Conservation (phyloP, 2,113 vertebrate genomes). For the Microtus pennsylvanicus region DNA sequence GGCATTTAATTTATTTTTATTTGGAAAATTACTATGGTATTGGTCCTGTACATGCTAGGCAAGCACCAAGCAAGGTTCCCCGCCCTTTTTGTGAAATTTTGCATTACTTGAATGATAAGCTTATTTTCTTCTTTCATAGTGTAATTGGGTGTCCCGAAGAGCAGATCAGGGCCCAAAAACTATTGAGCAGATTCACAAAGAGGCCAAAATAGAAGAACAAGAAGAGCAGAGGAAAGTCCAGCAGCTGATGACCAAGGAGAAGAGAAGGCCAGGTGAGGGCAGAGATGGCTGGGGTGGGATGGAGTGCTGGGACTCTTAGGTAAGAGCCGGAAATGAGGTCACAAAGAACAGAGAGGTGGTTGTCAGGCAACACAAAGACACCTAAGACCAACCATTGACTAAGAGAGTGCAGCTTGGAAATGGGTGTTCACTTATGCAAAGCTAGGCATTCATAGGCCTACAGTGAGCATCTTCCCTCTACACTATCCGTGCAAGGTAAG, state of each 20-base stretch:
- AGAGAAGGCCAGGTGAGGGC: slow-evolving; percentile 93
- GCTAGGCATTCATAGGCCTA: neutral
- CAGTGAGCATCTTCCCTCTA: neutral
- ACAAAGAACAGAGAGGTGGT: neutral
- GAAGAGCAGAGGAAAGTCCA: slow-evolving; percentile 98
- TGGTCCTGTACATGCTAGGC: neutral
- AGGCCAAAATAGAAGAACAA: slow-evolving; percentile 98
- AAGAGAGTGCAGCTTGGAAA: neutral
- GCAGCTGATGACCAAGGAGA: slow-evolving; percentile 98
- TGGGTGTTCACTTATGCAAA: neutral
- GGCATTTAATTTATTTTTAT: neutral
- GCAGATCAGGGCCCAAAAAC: slow-evolving; percentile 98
- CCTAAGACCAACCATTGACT: neutral
- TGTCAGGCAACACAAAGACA: neutral
- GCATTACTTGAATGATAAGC: neutral
- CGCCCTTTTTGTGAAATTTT: neutral
- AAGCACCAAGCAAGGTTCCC: neutral
- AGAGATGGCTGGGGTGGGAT: rapidly evolving
- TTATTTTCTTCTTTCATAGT: slow-evolving; percentile 85
- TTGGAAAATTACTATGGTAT: neutral
- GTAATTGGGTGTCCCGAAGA: slow-evolving; percentile 97
- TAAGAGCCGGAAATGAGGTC: neutral
- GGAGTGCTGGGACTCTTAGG: neutral
- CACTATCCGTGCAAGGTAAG: neutral
- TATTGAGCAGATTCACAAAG: slow-evolving; percentile 99